Base-by-base conservation (phyloP, 2,888 invertebrate species). In the Acronicta aceris region DNA sequence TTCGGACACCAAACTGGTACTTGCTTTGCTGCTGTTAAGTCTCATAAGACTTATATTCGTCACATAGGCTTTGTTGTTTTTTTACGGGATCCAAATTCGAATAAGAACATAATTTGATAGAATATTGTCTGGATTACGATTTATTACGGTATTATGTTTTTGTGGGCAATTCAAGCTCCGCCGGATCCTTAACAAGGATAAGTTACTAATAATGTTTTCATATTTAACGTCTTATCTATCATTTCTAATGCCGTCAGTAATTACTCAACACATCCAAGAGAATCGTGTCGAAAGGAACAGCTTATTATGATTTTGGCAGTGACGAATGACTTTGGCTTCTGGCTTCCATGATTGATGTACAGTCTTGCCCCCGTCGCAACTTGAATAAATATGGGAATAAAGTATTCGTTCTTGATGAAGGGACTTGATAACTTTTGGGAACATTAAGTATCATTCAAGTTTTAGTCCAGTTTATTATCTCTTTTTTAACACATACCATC, bases 251-350 rank as follows among this genome's bases (percentile, higher is more conserved):
- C 48, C n/a, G 15, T 12, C 46, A 47, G 59, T 71, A 76, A 75
- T 73, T 67, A 61, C 63, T 59, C 45, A 46, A 49, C 49, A 52
- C 48, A 53, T 53, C 13, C 40, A 15, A 5, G 17, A 25, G 57
- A 63, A 60, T 61, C 58, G 54, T 56, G 43, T 50, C 51, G 13
- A 38, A 54, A 49, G 38, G 57, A 61, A 76, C 63, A 71, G 63
- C 60, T 63, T 71, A 63, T 74, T 74, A 71, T 65, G 67, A 71
- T 55, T 63, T 61, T 76, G 75, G 57, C 75, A 74, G 59, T 74
- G 75, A 75, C 59, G 45, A 62, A 75, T 76, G 54, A 40, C 50
- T n/a, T 45, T 5, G 40, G 47, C 56, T 63, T 60, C 57, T 54
- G 47, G 56, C 56, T 40, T 48, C 25, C 41, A 59, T 72, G 72